Evolutionary conservation across 2,113 vertebrate species (phyloP).

Genomic region (Paedocypris sp.): DNA sequence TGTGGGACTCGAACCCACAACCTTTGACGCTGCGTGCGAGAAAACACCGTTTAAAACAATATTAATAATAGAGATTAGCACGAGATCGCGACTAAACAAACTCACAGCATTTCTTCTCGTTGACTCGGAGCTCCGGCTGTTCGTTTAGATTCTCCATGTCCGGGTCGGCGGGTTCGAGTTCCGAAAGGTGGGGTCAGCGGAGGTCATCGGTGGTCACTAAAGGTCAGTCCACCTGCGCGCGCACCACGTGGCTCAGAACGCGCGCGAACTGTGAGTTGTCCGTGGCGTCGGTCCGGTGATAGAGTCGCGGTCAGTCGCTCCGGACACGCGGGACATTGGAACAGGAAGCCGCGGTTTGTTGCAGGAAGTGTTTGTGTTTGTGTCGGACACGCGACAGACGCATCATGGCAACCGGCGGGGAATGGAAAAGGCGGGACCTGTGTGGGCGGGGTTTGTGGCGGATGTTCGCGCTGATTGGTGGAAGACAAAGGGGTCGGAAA

Average conservation of each 20-base stretch:
- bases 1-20: no score
- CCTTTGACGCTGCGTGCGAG: no score
- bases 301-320: no score
- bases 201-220: background rate
- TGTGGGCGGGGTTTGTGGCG: background rate
- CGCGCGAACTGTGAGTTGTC: no score
- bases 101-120: conserved; percentile 66
- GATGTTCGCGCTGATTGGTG: background rate
- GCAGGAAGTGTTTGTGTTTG: background rate
- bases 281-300: no score
- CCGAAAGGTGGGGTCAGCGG: background rate
- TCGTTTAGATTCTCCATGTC: conserved; percentile 34
- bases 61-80: background rate
- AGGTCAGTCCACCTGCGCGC: background rate
- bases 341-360: background rate
- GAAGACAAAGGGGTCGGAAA: no score
- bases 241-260: background rate
- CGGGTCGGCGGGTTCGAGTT: conserved; percentile 36
- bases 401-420: no score
- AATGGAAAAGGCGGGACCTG: no score
- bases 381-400: background rate
- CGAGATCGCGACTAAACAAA: no score
- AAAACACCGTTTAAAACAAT: background rate
- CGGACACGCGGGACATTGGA: no score
- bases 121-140: conserved; percentile 44